Conservation (phyloP, 2,113 vertebrate species). For the Notothenia coriiceps region DNA sequence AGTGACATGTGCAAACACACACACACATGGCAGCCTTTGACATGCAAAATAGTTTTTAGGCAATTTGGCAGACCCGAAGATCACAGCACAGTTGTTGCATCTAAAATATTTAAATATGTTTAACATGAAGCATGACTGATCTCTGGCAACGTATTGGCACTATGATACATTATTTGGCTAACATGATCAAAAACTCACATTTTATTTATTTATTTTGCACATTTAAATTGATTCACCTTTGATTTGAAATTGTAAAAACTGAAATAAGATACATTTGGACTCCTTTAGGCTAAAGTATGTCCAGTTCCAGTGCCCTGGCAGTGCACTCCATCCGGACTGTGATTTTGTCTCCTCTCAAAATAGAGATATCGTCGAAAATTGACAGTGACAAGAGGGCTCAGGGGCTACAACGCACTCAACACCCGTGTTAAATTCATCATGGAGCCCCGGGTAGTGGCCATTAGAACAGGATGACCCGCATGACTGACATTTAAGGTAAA, state of each 20-base stretch:
- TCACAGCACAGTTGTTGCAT: conserved; percentile 9
- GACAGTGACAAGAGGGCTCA: conserved; percentile 98
- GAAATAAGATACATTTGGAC: background rate
- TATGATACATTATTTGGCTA: background rate
- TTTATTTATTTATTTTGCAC: background rate
- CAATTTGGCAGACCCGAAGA: conserved; percentile 1
- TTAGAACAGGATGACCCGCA: conserved; percentile 89
- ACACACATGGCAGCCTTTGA: conserved; percentile 66
- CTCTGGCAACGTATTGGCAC: background rate
- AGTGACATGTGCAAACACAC: conserved; percentile 85
- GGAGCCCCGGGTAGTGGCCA: conserved; percentile 92
- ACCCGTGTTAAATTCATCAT: conserved; percentile 97
- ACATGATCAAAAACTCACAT: background rate
- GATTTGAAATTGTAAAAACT: background rate
- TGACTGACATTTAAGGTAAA: conserved; percentile 96
- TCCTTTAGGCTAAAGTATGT: background rate
- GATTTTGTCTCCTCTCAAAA: conserved; percentile 87
- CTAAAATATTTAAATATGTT: background rate
- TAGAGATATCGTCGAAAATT: conserved; percentile 99
- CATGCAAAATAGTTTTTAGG: conserved; percentile 76
- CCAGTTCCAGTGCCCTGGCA: conserved; percentile 4
- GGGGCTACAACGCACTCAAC: conserved; percentile 94
- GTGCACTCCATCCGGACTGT: conserved; percentile 84
- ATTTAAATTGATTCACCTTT: background rate
- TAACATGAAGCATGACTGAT: background rate